phyloP scores from a whole-genome alignment of 2,888 invertebrate genomes.

The Luffia ferchaultella region DNA sequence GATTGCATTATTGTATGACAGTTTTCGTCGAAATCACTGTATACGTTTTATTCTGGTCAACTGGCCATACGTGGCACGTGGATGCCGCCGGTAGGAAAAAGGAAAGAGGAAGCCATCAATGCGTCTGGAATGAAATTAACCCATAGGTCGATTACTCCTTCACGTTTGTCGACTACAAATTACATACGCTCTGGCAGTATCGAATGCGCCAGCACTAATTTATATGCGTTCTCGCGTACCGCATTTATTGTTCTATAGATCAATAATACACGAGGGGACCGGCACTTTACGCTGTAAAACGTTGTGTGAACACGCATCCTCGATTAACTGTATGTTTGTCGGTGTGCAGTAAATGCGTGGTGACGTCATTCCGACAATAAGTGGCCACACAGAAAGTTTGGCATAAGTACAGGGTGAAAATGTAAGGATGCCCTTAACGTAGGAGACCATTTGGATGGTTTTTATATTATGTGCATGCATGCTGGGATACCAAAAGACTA shows the following conservation, averaged over 20 bases:
- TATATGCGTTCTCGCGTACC: slow-evolving; percentile 48
- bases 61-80: slow-evolving; percentile 23
- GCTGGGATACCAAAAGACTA: no score
- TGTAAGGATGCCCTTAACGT: no score
- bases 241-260: slow-evolving; percentile 65
- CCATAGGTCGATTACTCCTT: slow-evolving; percentile 61
- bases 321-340: slow-evolving; percentile 51
- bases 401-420: slow-evolving; percentile 48
- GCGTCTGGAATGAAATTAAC: slow-evolving; percentile 62
- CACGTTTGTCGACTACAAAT: slow-evolving; percentile 53
- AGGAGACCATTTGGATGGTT: no score
- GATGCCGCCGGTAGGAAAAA: slow-evolving; percentile 60
- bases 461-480: no score
- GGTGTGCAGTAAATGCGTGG: slow-evolving; percentile 17
- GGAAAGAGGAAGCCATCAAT: slow-evolving; percentile 63
- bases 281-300: slow-evolving; percentile 63
- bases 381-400: slow-evolving; percentile 43
- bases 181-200: slow-evolving; percentile 43
- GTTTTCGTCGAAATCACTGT: not conserved
- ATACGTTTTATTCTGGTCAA: not conserved
- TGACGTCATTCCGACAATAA: slow-evolving; percentile 60
- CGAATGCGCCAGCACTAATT: slow-evolving; percentile 57
- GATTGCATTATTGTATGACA: no score
- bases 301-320: slow-evolving; percentile 59
- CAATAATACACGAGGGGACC: slow-evolving; percentile 64